Percentiles rank a stretch among this genome's conserved stretches.
Evolutionary conservation across 2,888 invertebrate species (phyloP).

Genomic region (Boloria euphrosyne): DNA sequence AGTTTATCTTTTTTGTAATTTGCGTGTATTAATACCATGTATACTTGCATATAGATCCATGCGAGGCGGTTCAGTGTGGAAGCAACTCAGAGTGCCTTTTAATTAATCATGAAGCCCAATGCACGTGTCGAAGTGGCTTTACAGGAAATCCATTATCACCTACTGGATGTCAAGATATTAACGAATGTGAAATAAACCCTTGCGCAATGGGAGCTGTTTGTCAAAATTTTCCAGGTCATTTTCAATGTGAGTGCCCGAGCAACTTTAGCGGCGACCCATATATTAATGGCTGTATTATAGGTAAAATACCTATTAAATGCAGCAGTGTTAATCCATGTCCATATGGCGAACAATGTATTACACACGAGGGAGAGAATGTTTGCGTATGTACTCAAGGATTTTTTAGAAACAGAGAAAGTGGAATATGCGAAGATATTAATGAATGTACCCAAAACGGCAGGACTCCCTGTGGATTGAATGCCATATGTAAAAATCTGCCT

Average conservation of each 20-base stretch:
- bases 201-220: conserved; percentile 94
- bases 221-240: conserved; percentile 92
- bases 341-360: conserved; percentile 91
- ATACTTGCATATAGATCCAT: conserved; percentile 87
- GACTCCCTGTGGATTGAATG: conserved; percentile 93
- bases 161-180: conserved; percentile 92
- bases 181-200: conserved; percentile 91
- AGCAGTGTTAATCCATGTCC: conserved; percentile 90
- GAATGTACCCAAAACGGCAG: conserved; percentile 91
- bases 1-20: conserved; percentile 7
- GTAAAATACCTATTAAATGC: conserved; percentile 86
- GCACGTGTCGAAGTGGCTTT: conserved; percentile 91
- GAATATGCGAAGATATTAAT: conserved; percentile 91
- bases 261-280: conserved; percentile 92
- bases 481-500: conserved; percentile 95
- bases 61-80: conserved; percentile 92
- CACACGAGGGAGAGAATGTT: conserved; percentile 90
- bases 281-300: conserved; percentile 87
- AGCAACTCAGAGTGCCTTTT: conserved; percentile 95
- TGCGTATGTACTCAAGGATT: conserved; percentile 95
- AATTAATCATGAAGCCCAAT: conserved; percentile 90
- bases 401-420: conserved; percentile 87
- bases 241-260: conserved; percentile 93
- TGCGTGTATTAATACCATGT: conserved; percentile 16
- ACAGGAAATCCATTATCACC: conserved; percentile 85